Conservation (phyloP, 2,888 invertebrate genomes). For the Hofmannophila pseudospretella region DNA sequence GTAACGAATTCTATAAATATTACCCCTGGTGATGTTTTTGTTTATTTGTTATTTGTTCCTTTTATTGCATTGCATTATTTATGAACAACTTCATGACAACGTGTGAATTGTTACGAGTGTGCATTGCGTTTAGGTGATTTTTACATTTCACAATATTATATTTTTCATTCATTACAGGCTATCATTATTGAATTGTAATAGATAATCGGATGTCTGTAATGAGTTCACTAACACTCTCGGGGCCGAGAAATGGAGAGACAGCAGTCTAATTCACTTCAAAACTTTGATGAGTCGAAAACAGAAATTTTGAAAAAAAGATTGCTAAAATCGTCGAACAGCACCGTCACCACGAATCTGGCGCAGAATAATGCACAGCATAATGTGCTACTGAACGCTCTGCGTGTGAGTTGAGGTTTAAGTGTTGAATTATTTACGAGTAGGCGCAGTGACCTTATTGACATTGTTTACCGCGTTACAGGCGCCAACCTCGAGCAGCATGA, state of each 20-base stretch:
- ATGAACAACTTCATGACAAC: conserved; percentile 26
- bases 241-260: conserved; percentile 71
- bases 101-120: conserved; percentile 23
- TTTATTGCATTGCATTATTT: conserved; percentile 10
- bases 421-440: too few relatives aligned
- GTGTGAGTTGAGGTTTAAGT: conserved; percentile 50
- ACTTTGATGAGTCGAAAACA: conserved; percentile 70
- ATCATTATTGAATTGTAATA: conserved; percentile 54
- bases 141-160: conserved; percentile 58
- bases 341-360: conserved; percentile 44
- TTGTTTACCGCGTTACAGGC: conserved; percentile 58
- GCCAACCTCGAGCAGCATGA: conserved; percentile 72
- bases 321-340: conserved; percentile 56
- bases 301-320: conserved; percentile 75
- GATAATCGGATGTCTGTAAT: conserved; percentile 62
- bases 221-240: conserved; percentile 48
- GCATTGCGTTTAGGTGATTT: conserved; percentile 39
- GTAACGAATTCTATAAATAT: conserved; percentile 27
- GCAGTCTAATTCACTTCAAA: conserved; percentile 73
- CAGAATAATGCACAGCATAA: conserved; percentile 59
- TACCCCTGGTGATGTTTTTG: conserved; percentile 5
- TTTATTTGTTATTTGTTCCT: conserved; percentile 15
- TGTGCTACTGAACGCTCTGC: conserved; percentile 67
- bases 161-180: conserved; percentile 67
- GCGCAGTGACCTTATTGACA: conserved; percentile 44